Conservation (phyloP, 2,888 invertebrate genomes). For the Chironomus riparius region DNA sequence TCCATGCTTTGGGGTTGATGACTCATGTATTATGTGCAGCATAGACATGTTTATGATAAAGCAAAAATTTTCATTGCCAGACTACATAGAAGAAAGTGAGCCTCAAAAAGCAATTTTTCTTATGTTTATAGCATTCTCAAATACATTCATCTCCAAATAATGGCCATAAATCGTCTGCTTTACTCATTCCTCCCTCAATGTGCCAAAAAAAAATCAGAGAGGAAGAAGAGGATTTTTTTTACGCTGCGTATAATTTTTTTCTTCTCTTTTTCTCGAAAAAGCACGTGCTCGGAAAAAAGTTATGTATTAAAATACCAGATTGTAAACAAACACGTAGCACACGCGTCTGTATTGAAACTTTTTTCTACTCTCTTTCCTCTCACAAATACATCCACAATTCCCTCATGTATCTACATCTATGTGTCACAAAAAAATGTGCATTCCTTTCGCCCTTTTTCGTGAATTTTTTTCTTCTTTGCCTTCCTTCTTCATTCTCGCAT, state of each 20-base stretch:
- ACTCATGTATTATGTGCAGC: no score
- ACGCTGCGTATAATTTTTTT: neutral
- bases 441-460: slow-evolving; percentile 10
- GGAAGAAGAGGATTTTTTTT: neutral
- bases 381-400: neutral
- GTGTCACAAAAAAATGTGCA: neutral
- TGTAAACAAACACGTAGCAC: neutral
- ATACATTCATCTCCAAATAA: slow-evolving; percentile 17
- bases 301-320: neutral
- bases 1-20: no score
- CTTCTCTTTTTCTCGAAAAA: neutral
- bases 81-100: neutral
- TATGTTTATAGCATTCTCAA: slow-evolving; percentile 18
- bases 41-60: neutral
- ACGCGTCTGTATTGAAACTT: neutral
- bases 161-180: slow-evolving; percentile 20
- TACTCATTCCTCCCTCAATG: neutral
- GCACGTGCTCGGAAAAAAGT: slow-evolving; percentile 16
- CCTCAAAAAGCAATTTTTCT: neutral
- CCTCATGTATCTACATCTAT: neutral
- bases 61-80: neutral
- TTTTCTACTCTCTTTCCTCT: neutral
- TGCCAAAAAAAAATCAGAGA: neutral
- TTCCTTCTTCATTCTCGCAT: neutral
- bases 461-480: neutral